phyloP scores from a whole-genome alignment of 2,797 vertebrate genomes.

The Odontamblyopus lacepedii region DNA sequence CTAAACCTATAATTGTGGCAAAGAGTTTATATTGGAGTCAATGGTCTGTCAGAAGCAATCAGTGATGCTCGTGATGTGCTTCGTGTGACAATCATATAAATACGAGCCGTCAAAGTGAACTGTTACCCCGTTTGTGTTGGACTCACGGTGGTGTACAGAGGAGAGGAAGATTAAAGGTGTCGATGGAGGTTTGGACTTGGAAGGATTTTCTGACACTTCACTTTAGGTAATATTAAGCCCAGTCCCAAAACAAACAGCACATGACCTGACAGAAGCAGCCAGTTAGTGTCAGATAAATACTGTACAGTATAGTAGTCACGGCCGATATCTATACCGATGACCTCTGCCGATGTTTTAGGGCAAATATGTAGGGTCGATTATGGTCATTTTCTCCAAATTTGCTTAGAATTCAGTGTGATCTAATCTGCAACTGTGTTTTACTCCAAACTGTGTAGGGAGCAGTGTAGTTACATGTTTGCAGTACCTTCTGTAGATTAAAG shows the following conservation, averaged over 20 bases:
- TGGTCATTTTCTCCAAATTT: too few relatives aligned
- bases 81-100: neutral
- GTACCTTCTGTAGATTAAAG: too few relatives aligned
- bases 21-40: neutral
- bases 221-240: conserved; percentile 28
- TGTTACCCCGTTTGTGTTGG: conserved; percentile 15
- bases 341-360: too few relatives aligned
- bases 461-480: too few relatives aligned
- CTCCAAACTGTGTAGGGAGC: too few relatives aligned
- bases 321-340: too few relatives aligned
- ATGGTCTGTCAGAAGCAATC: neutral
- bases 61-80: conserved; percentile 30
- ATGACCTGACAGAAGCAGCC: neutral
- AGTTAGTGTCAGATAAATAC: conserved; percentile 6
- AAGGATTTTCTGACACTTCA: conserved; percentile 23
- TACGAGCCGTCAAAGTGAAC: conserved; percentile 32
- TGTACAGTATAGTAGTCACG: neutral
- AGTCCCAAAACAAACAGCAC: conserved; percentile 38
- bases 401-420: too few relatives aligned
- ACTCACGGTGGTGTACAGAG: neutral
- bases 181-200: neutral
- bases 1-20: neutral
- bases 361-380: too few relatives aligned
- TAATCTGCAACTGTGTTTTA: too few relatives aligned
- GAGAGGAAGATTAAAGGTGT: conserved; percentile 3